Evolutionary conservation across 2,113 vertebrate species (phyloP).

Genomic region (Urocynchramus pylzowi): DNA sequence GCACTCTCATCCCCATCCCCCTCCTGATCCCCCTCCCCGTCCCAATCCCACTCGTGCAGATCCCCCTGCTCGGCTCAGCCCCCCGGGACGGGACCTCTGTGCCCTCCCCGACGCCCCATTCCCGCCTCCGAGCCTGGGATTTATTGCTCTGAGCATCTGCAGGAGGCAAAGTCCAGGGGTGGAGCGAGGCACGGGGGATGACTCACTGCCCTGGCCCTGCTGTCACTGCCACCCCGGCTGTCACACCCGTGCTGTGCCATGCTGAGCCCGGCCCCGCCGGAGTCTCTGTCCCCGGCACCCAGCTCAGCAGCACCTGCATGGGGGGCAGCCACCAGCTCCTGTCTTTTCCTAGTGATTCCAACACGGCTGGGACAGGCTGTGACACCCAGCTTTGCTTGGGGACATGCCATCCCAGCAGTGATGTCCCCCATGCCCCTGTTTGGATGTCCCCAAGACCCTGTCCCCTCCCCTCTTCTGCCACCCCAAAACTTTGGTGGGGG

Average conservation of each 20-base stretch:
- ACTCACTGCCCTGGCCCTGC: not conserved
- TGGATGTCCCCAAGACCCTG: not conserved
- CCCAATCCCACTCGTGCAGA: rapidly evolving
- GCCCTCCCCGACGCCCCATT: rapidly evolving
- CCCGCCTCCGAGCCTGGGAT: rapidly evolving
- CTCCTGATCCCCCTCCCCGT: too few species aligned
- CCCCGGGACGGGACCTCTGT: not conserved
- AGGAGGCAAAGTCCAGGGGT: slow-evolving; percentile 39
- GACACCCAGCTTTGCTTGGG: rapidly evolving
- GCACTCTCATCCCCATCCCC: rapidly evolving
- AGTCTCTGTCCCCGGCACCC: rapidly evolving
- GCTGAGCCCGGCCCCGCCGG: not conserved
- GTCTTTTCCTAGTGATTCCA: not conserved
- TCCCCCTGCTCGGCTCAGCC: not conserved
- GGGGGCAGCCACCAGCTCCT: rapidly evolving
- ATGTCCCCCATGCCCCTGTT: too few species aligned
- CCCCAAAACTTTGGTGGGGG: rapidly evolving
- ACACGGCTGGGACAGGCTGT: not conserved
- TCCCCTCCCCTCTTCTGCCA: not conserved
- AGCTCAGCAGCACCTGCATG: not conserved
- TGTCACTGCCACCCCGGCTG: not conserved
- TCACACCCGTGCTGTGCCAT: not conserved
- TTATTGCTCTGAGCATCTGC: not conserved
- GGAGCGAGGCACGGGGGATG: not conserved
- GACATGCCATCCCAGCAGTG: not conserved